Conservation (phyloP, 2,113 vertebrate species). For the Leptobrachium leishanense region DNA sequence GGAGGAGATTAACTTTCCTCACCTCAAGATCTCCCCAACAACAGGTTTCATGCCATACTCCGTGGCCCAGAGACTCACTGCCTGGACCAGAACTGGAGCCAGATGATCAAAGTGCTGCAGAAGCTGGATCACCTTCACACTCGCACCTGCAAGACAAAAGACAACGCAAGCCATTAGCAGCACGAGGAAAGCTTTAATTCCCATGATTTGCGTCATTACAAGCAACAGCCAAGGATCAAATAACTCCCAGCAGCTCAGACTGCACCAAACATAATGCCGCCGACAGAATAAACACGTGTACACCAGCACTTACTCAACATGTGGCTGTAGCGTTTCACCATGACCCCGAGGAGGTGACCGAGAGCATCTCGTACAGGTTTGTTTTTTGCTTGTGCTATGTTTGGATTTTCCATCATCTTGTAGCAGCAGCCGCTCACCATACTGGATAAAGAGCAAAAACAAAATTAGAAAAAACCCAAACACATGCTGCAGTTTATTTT, state of each 20-base stretch:
- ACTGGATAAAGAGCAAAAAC: slow-evolving; percentile 59
- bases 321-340: slow-evolving; percentile 83
- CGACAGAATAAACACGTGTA: too few species aligned
- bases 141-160: slow-evolving; percentile 63
- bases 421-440: slow-evolving; percentile 89
- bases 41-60: slow-evolving; percentile 87
- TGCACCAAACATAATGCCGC: too few species aligned
- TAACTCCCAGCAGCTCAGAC: too few species aligned
- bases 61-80: slow-evolving; percentile 82
- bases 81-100: slow-evolving; percentile 80
- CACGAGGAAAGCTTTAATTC: too few species aligned
- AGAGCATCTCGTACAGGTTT: slow-evolving; percentile 78
- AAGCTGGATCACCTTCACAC: slow-evolving; percentile 77
- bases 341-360: slow-evolving; percentile 80
- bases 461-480: background rate
- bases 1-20: slow-evolving; percentile 18
- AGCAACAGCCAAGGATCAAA: too few species aligned
- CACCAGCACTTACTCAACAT: slow-evolving; percentile 78
- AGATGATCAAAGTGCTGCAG: slow-evolving; percentile 91
- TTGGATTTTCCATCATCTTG: slow-evolving; percentile 88
- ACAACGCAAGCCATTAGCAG: too few species aligned
- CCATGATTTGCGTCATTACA: too few species aligned
- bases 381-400: slow-evolving; percentile 80
- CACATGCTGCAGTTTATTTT: background rate
- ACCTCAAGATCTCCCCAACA: slow-evolving; percentile 91